Evolutionary conservation across 2,888 invertebrate genomes (phyloP), one percentile per base, ranked within the genome.

Genomic region (Pomacea canaliculata): DNA sequence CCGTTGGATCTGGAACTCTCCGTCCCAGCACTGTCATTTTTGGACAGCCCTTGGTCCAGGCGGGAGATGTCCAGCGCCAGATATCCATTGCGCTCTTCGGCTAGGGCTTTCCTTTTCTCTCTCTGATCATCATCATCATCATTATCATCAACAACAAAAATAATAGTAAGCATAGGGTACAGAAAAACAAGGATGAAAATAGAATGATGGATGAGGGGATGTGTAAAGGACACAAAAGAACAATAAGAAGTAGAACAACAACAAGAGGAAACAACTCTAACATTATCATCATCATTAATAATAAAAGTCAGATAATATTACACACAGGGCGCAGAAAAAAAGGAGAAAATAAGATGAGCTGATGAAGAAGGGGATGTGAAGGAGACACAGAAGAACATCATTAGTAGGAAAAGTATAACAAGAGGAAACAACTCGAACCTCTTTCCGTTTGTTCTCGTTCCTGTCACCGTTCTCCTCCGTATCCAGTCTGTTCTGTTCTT

Each of bases 401-500:
- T 37, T 1, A 37, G 37, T 37, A 37, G 37, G 37, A 37, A 5
- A 37, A 5, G 37, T 37, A 37, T 0, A 0, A 37, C 37, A 37
- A 23, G 23, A 23, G 37, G 37, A 37, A 5, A 37, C 12, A 16
- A 13, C 51, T 56, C 51, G 12, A 16, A 71, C 71, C 71, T 72
- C 56, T 46, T n/a, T 72, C 0, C 37, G 13, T 37, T 67, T 46
- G 51, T 18, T 73, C 51, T 73, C 67, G 73, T 73, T 66, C 27
- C 19, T 49, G 46, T 16, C 49, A 23, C 56, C 56, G 23, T 27
- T 13, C 48, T 69, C 68, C 7, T 74, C 73, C 1, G 59, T 69
- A 48, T 74, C 73, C 73, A 74, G 73, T 12, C 69, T 51, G 60
- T 74, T 56, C 73, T 69, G 68, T n/a, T 74, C 73, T 60, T 74